Evolutionary conservation across 2,888 invertebrate genomes (phyloP), one percentile per base, ranked within the genome.

Genomic region (Orthonevra nobilis): DNA sequence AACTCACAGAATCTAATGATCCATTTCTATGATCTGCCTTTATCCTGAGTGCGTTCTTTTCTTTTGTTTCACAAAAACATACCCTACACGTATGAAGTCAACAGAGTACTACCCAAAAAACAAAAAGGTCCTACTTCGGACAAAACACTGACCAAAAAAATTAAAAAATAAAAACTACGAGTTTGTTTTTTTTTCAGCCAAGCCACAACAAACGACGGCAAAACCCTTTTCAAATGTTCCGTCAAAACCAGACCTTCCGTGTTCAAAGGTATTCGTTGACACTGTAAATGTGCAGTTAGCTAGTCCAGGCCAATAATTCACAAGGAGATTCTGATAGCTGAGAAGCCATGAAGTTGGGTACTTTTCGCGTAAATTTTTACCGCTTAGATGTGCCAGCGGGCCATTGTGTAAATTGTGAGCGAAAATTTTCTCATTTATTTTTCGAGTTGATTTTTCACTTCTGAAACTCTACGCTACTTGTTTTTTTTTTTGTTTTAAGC

Each of bases 141-240:
- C n/a, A n/a, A n/a, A n/a, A n/a, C n/a, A n/a, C 34, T 48, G 34
- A 54, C 82, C 81, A 26, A 48, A 7, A 58, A 34, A 40, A 77
- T 81, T 7, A 42, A 50, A 12, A 50, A 4, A 36, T 15, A 46
- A 61, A 82, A 73, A 56, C 56, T 20, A 28, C 26, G 20, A 7
- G 3, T 20, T 14, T 30, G 10, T 1, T 34, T 17, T 68, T 63
- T 61, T 15, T 0, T 15, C 19, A 63, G 19, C 63, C 10, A 23
- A 30, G 15, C 50, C 46, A 44, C 42, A 61, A 64, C 82, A 79
- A 84, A 23, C n/a, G n/a, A 63, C 70, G 52, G 52, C 50, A 68
- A 42, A 32, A 30, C 20, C 66, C 44, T 46, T 48, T 50, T 48
- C 42, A 28, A 34, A 23, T 23, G 42, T 17, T 20, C 34, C 56